Conservation (phyloP, 2,113 vertebrate species). For the Pteronura brasiliensis region DNA sequence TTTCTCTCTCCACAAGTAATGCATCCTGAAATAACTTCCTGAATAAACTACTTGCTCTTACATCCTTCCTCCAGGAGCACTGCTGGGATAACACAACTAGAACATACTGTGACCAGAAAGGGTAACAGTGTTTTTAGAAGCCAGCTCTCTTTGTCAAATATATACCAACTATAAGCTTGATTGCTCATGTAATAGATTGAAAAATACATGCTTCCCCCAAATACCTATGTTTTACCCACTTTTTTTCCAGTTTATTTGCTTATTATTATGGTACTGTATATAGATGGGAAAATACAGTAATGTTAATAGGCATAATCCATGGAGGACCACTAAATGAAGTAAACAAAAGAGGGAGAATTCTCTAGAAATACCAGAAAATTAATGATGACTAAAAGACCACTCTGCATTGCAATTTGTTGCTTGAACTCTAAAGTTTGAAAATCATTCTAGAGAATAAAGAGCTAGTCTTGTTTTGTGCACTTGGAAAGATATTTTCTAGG, state of each 20-base stretch:
- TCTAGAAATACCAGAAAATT: not conserved
- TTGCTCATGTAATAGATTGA: not conserved
- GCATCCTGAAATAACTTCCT: not conserved
- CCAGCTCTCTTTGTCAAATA: not conserved
- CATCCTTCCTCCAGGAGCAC: not conserved
- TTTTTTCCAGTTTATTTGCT: not conserved
- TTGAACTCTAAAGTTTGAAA: not conserved
- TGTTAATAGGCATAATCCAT: not conserved
- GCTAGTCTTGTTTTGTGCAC: not conserved
- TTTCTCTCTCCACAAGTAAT: not conserved
- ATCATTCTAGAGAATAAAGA: not conserved
- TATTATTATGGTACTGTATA: not conserved
- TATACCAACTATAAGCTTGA: not conserved
- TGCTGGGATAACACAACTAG: not conserved
- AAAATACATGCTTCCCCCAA: not conserved
- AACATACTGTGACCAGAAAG: not conserved
- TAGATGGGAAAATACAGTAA: not conserved
- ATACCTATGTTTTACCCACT: not conserved
- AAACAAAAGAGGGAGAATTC: not conserved
- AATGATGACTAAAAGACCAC: not conserved
- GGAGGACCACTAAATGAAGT: not conserved
- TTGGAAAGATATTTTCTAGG: not conserved
- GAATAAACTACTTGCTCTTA: not conserved
- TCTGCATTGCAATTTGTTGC: not conserved
- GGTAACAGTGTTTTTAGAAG: not conserved